phyloP scores from a whole-genome alignment of 2,888 invertebrate genomes.

The Ethmia dodecea region DNA sequence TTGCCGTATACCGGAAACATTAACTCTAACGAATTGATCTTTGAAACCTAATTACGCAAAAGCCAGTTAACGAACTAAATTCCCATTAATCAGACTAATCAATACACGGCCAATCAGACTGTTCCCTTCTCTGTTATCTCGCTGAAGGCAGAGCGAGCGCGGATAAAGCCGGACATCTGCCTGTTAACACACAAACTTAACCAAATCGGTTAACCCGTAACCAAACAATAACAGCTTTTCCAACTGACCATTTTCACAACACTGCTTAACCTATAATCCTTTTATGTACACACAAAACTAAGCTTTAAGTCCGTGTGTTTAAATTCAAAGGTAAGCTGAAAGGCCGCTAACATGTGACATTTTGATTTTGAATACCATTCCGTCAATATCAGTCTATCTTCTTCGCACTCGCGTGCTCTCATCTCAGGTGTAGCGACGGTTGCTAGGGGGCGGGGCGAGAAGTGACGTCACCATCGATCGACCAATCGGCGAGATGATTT shows the following conservation, averaged over 20 bases:
- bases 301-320: constrained; percentile 16
- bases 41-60: constrained; percentile 36
- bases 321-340: constrained; percentile 15
- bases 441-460: constrained; percentile 67
- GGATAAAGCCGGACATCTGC: constrained; percentile 57
- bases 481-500: constrained; percentile 50
- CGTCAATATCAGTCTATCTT: constrained; percentile 56
- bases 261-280: constrained; percentile 20
- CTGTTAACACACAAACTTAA: constrained; percentile 73
- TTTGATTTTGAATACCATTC: constrained; percentile 17
- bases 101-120: constrained; percentile 55
- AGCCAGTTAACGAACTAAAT: constrained; percentile 38
- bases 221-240: constrained; percentile 76
- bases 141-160: constrained; percentile 35
- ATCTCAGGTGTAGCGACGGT: constrained; percentile 73
- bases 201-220: constrained; percentile 76
- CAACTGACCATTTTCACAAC: constrained; percentile 54
- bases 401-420: constrained; percentile 55
- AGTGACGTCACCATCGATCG: constrained; percentile 61
- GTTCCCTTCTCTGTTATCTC: constrained; percentile 28
- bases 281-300: constrained; percentile 11
- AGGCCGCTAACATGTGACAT: constrained; percentile 18
- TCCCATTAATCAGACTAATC: constrained; percentile 58
- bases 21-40: background rate
- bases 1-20: too few relatives aligned